Evolutionary conservation across 2,113 vertebrate genomes (phyloP), one percentile per base, ranked within the genome.

Genomic region (Archilochus colubris): DNA sequence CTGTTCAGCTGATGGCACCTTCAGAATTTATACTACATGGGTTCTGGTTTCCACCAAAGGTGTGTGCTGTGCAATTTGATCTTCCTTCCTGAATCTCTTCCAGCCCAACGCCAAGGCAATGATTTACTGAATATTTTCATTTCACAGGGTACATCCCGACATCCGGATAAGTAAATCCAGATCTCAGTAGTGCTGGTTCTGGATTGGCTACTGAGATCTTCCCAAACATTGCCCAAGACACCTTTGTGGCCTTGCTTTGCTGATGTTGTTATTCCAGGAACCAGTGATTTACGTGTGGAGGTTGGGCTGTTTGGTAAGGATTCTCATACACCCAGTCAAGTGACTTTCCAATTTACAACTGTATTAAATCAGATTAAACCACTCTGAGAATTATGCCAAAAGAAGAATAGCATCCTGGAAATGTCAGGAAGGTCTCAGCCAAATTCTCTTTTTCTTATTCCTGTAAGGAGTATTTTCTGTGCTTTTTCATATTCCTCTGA

Each of bases 61-160:
- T 10, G 18, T 69, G 68, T 62, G 36, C 59, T 59, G 24, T 96
- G 95, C 44, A 96, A 95, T 85, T 69, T 85, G 92, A 95, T 87
- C 86, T 85, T 77, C 27, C 91, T 46, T 77, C 82, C 91, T 92
- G 44, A 46, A 10, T 62, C 31, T 91, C 88, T 36, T 91, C 88
- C 88, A 83, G 63, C 61, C 36, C 20, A 5, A 81, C 91, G 94
- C 70, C 95, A 97, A 95, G 79, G 68, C 94, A 83, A 91, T 76
- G 91, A 85, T 91, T 95, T 95, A 86, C 63, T 14, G 78, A n/a
- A 16, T 81, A 77, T 95, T 40, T 40, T 40, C 33, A 33, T 33
- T 33, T 33, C 33, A 33, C 33, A 33, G 33, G 33, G 33, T 33
- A 33, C 33, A 33, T 33, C 33, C 33, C 33, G 33, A 33, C 33